Evolutionary conservation across 2,113 vertebrate species (phyloP).

Genomic region (Antigone vipio): DNA sequence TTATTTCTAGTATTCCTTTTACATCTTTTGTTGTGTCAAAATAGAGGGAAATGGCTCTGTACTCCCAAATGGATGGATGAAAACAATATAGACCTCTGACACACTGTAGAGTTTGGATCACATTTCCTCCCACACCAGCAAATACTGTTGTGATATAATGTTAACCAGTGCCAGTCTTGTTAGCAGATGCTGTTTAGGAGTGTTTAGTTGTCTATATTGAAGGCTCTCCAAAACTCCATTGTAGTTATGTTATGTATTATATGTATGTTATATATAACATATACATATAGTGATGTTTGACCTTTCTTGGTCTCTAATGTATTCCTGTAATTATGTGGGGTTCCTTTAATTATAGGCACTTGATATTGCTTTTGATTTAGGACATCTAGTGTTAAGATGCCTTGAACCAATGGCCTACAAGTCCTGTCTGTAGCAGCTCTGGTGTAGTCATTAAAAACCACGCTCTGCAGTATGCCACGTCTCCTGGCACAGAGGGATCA

Average conservation of each 20-base stretch:
- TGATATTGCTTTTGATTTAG: background rate
- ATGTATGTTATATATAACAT: too few species aligned
- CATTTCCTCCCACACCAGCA: background rate
- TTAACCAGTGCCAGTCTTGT: background rate
- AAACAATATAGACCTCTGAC: rapidly evolving
- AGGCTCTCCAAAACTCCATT: background rate
- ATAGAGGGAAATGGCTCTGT: background rate
- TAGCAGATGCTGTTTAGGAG: background rate
- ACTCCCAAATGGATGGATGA: background rate
- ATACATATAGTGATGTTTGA: background rate
- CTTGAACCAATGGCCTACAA: background rate
- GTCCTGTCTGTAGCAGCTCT: background rate
- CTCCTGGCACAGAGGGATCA: background rate
- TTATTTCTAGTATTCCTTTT: background rate
- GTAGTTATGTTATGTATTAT: too few species aligned
- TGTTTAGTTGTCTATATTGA: background rate
- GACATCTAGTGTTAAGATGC: background rate
- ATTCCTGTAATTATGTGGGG: background rate
- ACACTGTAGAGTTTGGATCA: background rate
- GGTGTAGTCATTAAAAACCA: background rate
- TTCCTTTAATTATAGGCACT: background rate
- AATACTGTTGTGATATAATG: background rate
- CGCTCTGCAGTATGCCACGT: background rate
- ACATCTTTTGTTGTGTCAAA: background rate
- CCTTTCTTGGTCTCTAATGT: background rate